A percentile compares a stretch with the other conserved stretches of the same genome.
These are phyloP conservation scores for Thecophora atra DNA, from an alignment of 2,888 invertebrate species.

Conservation along the genomic window DNA sequence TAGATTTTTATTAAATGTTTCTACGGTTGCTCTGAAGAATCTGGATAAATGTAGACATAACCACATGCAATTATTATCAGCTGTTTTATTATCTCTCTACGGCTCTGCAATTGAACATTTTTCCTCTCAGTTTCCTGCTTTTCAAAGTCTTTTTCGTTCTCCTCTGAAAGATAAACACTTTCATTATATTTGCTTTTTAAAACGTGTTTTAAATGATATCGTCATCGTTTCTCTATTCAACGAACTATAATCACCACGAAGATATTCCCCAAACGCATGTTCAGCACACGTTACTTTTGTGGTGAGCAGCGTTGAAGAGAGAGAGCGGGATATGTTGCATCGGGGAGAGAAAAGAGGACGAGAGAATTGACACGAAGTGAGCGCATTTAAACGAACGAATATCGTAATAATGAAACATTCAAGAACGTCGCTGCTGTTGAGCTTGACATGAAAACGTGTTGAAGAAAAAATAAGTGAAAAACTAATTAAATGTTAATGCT, in stretches of 20 bases:
- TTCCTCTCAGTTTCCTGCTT: no score
- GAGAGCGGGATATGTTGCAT: neutral
- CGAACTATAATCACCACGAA: neutral
- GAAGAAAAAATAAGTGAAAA: no score
- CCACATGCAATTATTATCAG: no score
- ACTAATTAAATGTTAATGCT: no score
- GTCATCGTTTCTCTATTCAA: neutral
- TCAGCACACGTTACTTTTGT: neutral
- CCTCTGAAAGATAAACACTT: no score
- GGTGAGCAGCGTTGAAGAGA: no score
- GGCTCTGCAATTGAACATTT: no score
- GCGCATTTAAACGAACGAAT: constrained; percentile 12
- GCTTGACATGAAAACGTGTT: constrained; percentile 19
- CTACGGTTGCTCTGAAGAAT: no score
- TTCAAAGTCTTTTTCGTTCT: no score
- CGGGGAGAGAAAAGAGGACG: neutral
- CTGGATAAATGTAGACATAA: no score
- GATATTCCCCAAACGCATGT: neutral
- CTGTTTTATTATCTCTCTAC: no score
- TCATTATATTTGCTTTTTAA: neutral
- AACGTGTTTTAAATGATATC: neutral
- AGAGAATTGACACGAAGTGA: neutral
- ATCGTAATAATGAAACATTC: neutral
- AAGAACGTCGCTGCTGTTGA: constrained; percentile 11
- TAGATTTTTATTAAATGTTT: no score